A percentile compares a stretch with the other conserved stretches of the same genome.
Evolutionary conservation across 2,888 invertebrate genomes (phyloP).

Genomic region (Ceriagrion tenellum): DNA sequence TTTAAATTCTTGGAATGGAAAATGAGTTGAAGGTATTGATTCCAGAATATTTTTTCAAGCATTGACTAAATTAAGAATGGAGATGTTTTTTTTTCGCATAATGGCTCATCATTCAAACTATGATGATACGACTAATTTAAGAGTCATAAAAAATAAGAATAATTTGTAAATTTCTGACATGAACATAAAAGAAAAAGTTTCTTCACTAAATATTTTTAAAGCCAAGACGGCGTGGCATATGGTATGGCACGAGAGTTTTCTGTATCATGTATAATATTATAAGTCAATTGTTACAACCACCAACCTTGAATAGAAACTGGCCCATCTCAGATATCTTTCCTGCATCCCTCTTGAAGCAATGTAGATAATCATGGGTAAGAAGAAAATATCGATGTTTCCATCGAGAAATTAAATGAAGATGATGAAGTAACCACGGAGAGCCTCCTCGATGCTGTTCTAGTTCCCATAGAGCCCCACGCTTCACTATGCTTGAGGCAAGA

Average conservation of each 20-base stretch:
- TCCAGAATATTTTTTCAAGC: too few relatives aligned
- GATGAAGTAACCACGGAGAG: constrained; percentile 48
- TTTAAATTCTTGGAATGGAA: too few relatives aligned
- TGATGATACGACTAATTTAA: not conserved
- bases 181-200: too few relatives aligned
- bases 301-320: constrained; percentile 84
- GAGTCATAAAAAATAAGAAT: not conserved
- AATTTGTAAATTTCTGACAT: not conserved
- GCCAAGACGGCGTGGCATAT: too few relatives aligned
- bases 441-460: constrained; percentile 58
- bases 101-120: too few relatives aligned
- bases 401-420: constrained; percentile 78
- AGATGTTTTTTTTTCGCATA: too few relatives aligned
- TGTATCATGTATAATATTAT: too few relatives aligned
- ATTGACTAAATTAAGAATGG: too few relatives aligned
- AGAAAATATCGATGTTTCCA: constrained; percentile 86
- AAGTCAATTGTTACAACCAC: constrained; percentile 70
- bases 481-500: constrained; percentile 36
- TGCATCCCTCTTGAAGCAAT: constrained; percentile 83
- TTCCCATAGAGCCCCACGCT: constrained; percentile 56
- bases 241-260: too few relatives aligned
- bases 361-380: constrained; percentile 83
- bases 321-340: constrained; percentile 83
- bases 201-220: too few relatives aligned
- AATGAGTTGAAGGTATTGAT: too few relatives aligned